Conservation (phyloP, 2,888 invertebrate genomes). For the Malachius bipustulatus region DNA sequence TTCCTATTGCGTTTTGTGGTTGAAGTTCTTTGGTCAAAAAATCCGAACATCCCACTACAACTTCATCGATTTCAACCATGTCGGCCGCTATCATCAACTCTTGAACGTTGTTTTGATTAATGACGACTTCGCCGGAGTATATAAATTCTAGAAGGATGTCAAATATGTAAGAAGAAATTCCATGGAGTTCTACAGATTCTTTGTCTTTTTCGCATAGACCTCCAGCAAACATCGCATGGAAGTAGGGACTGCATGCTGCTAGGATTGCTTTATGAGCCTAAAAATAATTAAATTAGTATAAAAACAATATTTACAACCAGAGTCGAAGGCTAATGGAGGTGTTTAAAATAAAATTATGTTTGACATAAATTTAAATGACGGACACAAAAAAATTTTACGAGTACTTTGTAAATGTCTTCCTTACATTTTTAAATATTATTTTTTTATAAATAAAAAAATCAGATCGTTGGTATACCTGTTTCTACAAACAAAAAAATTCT, state of each 20-base stretch:
- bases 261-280: constrained; percentile 77
- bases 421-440: too few species aligned
- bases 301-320: too few species aligned
- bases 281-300: constrained; percentile 26
- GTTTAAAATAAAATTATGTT: too few species aligned
- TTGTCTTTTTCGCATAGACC: constrained; percentile 74
- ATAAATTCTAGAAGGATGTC: constrained; percentile 74
- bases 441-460: too few species aligned
- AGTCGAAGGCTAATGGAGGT: too few species aligned
- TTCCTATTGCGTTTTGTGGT: constrained; percentile 79
- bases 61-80: constrained; percentile 78
- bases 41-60: constrained; percentile 71
- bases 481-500: too few species aligned
- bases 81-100: constrained; percentile 81
- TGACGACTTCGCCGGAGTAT: constrained; percentile 57
- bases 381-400: too few species aligned
- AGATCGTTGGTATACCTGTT: too few species aligned
- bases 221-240: constrained; percentile 86
- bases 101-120: constrained; percentile 73
- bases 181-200: constrained; percentile 67
- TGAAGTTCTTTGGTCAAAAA: constrained; percentile 77
- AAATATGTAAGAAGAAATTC: constrained; percentile 62
- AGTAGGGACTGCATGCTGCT: constrained; percentile 83
- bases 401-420: too few species aligned
- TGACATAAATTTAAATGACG: too few species aligned